Base-by-base conservation (phyloP, 2,888 invertebrate genomes). In the Drosophila lutescens region DNA sequence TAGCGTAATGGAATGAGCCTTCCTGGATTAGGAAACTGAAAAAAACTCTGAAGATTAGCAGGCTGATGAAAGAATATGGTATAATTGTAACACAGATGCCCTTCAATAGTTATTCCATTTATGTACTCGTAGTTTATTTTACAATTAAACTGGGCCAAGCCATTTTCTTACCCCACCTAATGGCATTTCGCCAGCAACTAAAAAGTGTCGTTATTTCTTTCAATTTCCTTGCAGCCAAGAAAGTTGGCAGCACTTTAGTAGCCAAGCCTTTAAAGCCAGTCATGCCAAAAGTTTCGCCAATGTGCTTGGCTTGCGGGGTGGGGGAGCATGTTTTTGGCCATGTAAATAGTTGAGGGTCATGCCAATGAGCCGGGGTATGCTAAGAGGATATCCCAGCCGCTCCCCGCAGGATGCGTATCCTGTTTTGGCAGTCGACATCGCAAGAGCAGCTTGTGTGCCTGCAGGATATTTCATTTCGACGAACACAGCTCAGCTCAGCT, bases 381-480 rank as follows among this genome's bases (percentile, higher is more conserved):
- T n/a, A n/a, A 13, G 30, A 32, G 20, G 20, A 61, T 13, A 40
- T 30, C 50, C 56, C 30, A 57, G 56, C 50, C 56, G 43, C 51
- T 46, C 50, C 62, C 53, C 59, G 23, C 67, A 30, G 54, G 46
- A 62, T 62, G 73, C 71, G 70, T 68, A 67, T 76, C 49, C 54
- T 54, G 20, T 54, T 63, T 56, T 44, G 41, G 56, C 70, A 56
- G 61, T 20, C 61, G 58, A 66, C 58, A 60, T n/a, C 46, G 20
- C 8, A 58, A 53, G 10, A 58, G 56, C 51, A 61, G 26, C 46
- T 62, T 75, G 70, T 70, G 51, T 51, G 73, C 57, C 75, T 54
- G 76, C 61, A 66, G 75, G 75, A 70, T 55, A 61, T 70, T 76
- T 61, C 30, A 61, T 65, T 65, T 76, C 58, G 50, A 46, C 46